phyloP scores from a whole-genome alignment of 2,113 vertebrate species.

The Fulica atra region DNA sequence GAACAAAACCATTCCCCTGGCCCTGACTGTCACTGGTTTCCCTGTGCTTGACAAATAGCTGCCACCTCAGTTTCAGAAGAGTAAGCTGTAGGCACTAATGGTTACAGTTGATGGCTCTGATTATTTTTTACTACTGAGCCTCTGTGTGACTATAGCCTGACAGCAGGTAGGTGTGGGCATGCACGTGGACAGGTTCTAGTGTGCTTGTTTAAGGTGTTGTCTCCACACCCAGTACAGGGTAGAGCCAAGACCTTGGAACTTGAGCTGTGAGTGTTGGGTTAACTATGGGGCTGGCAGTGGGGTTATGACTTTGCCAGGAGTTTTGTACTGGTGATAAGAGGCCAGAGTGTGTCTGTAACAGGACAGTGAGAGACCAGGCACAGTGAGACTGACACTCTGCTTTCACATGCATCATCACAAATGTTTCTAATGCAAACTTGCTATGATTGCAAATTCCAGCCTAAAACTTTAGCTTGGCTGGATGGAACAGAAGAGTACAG shows the following conservation, averaged over 20 bases:
- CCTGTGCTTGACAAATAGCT: not conserved
- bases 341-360: not conserved
- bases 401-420: not conserved
- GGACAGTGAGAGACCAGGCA: too few species aligned
- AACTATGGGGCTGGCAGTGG: not conserved
- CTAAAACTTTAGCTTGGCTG: not conserved
- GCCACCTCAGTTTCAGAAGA: not conserved
- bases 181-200: accelerated
- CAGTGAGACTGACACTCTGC: not conserved
- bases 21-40: not conserved
- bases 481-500: too few species aligned
- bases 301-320: not conserved
- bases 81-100: not conserved
- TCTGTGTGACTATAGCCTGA: not conserved
- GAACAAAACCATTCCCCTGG: too few species aligned
- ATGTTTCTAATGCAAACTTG: not conserved
- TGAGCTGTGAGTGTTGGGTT: not conserved
- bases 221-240: too few species aligned
- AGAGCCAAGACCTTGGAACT: not conserved
- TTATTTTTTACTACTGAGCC: not conserved
- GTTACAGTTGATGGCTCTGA: not conserved
- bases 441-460: not conserved
- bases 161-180: not conserved
- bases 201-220: not conserved
- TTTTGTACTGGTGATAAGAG: not conserved